Conservation (phyloP, 2,797 vertebrate species). For the Zalophus californianus region DNA sequence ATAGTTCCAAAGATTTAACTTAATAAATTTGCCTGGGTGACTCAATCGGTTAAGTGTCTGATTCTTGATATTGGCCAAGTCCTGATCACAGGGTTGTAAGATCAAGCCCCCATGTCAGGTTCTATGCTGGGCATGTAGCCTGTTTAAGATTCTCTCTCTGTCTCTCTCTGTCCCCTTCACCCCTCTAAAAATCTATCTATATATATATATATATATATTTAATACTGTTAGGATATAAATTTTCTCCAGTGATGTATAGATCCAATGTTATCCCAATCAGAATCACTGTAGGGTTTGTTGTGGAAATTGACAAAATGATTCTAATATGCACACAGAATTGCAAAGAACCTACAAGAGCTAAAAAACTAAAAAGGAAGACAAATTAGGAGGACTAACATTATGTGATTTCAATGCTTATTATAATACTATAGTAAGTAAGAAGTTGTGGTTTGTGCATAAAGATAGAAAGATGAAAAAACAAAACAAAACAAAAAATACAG, state of each 20-base stretch:
- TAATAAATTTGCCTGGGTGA: neutral
- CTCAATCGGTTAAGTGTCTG: neutral
- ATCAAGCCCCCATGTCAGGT: neutral
- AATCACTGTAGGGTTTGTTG: neutral
- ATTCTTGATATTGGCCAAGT: neutral
- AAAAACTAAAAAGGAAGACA: neutral
- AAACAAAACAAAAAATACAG: neutral
- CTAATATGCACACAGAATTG: neutral
- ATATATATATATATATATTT: neutral
- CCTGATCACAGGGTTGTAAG: neutral
- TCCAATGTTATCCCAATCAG: neutral
- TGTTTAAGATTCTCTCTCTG: neutral
- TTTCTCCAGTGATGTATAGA: neutral
- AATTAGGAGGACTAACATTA: neutral
- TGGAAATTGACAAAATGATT: neutral
- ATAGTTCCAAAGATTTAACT: neutral
- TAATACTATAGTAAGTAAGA: neutral
- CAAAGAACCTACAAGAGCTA: neutral
- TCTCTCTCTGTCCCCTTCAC: neutral
- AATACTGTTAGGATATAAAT: neutral
- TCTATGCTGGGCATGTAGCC: neutral
- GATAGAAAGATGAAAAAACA: neutral
- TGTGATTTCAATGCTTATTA: neutral
- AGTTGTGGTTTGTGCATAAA: neutral
- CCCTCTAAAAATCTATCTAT: too few species aligned